Evolutionary conservation across 64 coral and sea anemone species (phyloP).

Genomic region (Dendrophyllia cribrosa): DNA sequence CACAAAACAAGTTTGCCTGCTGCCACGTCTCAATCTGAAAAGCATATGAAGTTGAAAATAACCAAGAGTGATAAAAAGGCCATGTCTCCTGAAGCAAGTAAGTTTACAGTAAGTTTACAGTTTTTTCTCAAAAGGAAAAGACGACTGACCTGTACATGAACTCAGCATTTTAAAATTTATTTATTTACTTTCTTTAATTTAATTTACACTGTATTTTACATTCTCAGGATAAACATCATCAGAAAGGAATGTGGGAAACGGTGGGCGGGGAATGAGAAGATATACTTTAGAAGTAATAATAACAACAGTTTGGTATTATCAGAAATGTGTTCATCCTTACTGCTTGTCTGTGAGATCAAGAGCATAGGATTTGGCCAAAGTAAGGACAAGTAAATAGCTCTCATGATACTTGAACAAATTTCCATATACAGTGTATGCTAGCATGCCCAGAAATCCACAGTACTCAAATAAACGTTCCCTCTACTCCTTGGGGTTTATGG

Average conservation of each 20-base stretch:
- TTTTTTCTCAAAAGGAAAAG: not conserved
- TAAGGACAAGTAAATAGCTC: constrained; percentile 17
- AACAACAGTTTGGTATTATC: constrained; percentile 14
- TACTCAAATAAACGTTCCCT: too few species aligned
- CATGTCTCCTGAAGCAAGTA: constrained; percentile 36
- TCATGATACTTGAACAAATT: not conserved
- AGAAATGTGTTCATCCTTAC: not conserved
- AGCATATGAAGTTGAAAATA: constrained; percentile 10
- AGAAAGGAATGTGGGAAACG: constrained; percentile 22
- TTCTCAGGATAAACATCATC: constrained; percentile 31
- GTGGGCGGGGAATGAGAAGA: constrained; percentile 28
- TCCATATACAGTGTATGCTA: not conserved
- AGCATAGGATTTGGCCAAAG: constrained; percentile 22
- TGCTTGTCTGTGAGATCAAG: not conserved
- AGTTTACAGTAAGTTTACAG: not conserved
- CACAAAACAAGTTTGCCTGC: not conserved
- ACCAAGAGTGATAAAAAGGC: constrained; percentile 12
- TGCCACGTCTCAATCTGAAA: not conserved
- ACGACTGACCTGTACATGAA: not conserved
- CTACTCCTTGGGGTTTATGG: too few species aligned
- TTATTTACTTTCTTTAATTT: too few species aligned
- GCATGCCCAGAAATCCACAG: too few species aligned
- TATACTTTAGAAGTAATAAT: constrained; percentile 39
- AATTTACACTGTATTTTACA: not conserved
- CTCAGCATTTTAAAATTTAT: not conserved